Evolutionary conservation across 2,113 vertebrate genomes (phyloP).

Genomic region (Corvus hawaiiensis): DNA sequence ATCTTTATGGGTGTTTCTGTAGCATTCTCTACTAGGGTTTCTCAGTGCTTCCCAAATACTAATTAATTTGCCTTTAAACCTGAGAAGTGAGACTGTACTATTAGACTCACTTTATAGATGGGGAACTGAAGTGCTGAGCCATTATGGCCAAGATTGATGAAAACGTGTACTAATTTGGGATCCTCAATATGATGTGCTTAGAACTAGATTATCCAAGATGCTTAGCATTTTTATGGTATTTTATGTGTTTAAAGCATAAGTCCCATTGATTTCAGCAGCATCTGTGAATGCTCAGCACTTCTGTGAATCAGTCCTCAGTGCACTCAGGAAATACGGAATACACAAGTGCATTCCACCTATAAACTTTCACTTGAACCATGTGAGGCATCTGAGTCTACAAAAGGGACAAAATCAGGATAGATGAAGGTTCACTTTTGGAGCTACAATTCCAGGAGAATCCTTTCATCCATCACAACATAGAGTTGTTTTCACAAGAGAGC

Average conservation of each 20-base stretch:
- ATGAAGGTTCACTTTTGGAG: neutral
- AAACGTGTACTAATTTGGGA: neutral
- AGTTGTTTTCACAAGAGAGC: neutral
- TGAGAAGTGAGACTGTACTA: neutral
- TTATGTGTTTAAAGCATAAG: neutral
- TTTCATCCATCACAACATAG: neutral
- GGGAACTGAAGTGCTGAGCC: neutral
- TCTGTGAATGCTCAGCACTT: neutral
- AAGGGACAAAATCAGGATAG: neutral
- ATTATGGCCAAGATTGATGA: neutral
- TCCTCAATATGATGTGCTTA: neutral
- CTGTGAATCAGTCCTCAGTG: neutral
- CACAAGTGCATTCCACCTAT: neutral
- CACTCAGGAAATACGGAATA: neutral
- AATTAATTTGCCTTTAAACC: constrained; percentile 44
- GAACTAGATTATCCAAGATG: neutral
- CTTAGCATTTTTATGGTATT: neutral
- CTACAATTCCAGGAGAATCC: rapidly evolving
- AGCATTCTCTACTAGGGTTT: neutral
- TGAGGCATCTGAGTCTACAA: neutral
- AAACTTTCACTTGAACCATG: neutral
- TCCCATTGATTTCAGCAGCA: neutral
- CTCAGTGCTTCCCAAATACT: constrained; percentile 16
- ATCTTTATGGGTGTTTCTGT: constrained; percentile 32
- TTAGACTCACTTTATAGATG: neutral